A percentile compares a stretch with the other conserved stretches of the same genome.
These are phyloP conservation scores for Dinothrombium tinctorium DNA, from an alignment of 1,140 invertebrate genomes.

Conservation along the genomic window DNA sequence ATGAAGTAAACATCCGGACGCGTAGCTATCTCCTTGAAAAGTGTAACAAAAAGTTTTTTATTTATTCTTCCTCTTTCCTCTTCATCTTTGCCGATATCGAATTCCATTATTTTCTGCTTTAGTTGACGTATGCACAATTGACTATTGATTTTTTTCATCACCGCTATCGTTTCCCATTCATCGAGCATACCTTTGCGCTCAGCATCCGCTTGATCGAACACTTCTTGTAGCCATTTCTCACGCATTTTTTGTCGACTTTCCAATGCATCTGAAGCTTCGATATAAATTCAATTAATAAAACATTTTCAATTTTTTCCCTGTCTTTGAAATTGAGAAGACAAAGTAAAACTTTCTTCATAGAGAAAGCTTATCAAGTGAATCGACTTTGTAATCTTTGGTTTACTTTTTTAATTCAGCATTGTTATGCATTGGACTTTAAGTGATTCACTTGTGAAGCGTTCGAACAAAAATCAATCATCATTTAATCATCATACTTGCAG, in stretches of 20 bases:
- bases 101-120: constrained; percentile 30
- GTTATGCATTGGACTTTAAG: no score
- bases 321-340: no score
- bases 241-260: constrained; percentile 26
- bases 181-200: constrained; percentile 26
- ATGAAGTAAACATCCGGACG: constrained; percentile 38
- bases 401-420: no score
- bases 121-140: constrained; percentile 26
- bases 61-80: constrained; percentile 27
- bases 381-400: no score
- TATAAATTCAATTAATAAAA: no score
- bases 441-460: no score
- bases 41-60: constrained; percentile 30
- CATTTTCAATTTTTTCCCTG: no score
- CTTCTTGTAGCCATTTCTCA: constrained; percentile 29
- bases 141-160: constrained; percentile 29
- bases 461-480: no score
- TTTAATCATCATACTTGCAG: no score
- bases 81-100: constrained; percentile 24
- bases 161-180: constrained; percentile 26
- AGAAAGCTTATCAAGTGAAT: no score
- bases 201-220: constrained; percentile 28
- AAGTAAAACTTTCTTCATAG: no score
- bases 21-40: constrained; percentile 37
- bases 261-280: no score